Evolutionary conservation across 1,140 invertebrate species (phyloP), one percentile per base, ranked within the genome.

Genomic region (Lucilia cuprina): DNA sequence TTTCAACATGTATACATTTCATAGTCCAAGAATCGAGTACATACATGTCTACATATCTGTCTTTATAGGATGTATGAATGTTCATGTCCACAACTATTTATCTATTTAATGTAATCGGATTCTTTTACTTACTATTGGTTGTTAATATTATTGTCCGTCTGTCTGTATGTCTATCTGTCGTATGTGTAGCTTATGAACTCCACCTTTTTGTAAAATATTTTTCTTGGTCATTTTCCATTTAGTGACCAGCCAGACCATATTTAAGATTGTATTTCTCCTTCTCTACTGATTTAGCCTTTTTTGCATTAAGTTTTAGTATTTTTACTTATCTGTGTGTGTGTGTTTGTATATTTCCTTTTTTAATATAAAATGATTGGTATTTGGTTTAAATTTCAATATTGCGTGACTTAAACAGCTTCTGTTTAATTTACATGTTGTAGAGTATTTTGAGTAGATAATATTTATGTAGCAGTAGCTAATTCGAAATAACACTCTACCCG

Each of bases 311-410:
- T 41, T n/a, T 30, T 49, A 80, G 8, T 21, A 25, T 25, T 50
- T 49, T 78, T 41, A 41, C 19, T 50, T 75, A 14, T 75, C 4
- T 75, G 8, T 30, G 7, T 77, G n/a, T 78, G 25, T 30, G 25
- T 30, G 1, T 30, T 1, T 30, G 25, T 30, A 30, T 30, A 30
- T 30, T 30, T 30, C n/a, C n/a, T n/a, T 30, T 25, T 19, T 50
- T 80, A 80, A 80, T 80, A 80, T 49, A 17, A 49, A 80, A 80
- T 80, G 77, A 80, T 80, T 80, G 77, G 77, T 80, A 80, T 80
- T 49, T 80, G 77, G 77, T 50, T 80, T 80, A 80, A 50, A 80
- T 80, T 80, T 80, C 77, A 49, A 77, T 80, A 80, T 80, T 80
- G 77, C 77, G 77, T 80, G 77, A 80, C 77, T 80, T 49, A 50